Evolutionary conservation across 2,888 invertebrate species (phyloP), one percentile per base, ranked within the genome.

Genomic region (Epinotia ramella): DNA sequence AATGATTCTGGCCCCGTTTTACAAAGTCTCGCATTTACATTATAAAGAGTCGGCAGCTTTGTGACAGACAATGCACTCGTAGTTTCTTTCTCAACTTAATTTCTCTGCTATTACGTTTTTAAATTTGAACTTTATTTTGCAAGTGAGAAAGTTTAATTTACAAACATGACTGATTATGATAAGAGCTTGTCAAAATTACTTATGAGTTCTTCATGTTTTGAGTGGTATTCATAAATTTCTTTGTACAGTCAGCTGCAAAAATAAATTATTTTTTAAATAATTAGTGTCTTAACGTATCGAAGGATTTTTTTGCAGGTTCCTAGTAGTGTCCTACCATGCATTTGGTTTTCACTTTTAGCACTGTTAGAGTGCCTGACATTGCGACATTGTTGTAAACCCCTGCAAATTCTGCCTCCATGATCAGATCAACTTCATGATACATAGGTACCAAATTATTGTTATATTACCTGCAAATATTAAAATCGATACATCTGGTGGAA

Each of bases 1-100:
- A 68, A 68, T 46, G n/a, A 11, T 68, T 16, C 20, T 68, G 67
- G 56, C 40, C 57, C 20, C 68, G 59, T 67, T 24, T 57, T 33
- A 68, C 40, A 44, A 68, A 68, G 16, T 44, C 68, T 18, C 13
- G 13, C 9, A 68, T 59, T 68, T 44, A 44, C 68, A 57, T 68
- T 44, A 68, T 57, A 68, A 68, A 59, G 59, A 20, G 68, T 40
- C 68, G 44, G 59, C 59, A 40, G 44, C 68, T 57, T 68, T 68
- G 57, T 59, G 59, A 59, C 44, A 12, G 20, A 44, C 59, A 24
- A 59, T 24, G 44, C 57, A 16, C 9, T 62, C 11, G 7, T 44
- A 44, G 20, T 33, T 68, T 57, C 59, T n/a, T 68, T 40, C 56
- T 68, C 56, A n/a, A 20, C 40, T 20, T 49, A 33, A 9, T 67